Evolutionary conservation across 2,797 vertebrate species (phyloP).

Genomic region (Eleutherodactylus coqui): DNA sequence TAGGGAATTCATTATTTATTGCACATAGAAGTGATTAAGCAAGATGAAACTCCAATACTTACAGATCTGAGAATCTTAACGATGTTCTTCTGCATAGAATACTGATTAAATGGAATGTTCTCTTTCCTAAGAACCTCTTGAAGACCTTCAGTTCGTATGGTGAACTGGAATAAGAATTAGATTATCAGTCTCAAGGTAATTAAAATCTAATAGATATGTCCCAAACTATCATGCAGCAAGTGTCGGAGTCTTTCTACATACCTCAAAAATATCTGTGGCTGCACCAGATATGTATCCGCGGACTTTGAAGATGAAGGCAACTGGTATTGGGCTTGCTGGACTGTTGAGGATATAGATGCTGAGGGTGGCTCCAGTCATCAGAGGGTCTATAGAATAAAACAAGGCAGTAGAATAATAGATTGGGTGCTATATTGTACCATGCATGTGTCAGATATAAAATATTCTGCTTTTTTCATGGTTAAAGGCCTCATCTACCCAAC

Average conservation of each 20-base stretch:
- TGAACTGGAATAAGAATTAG: constrained; percentile 70
- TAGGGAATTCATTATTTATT: not conserved
- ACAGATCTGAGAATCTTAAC: constrained; percentile 78
- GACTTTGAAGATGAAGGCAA: constrained; percentile 76
- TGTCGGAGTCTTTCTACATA: constrained; percentile 72
- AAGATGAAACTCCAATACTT: constrained; percentile 63
- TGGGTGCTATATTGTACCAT: not conserved
- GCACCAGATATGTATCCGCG: constrained; percentile 77
- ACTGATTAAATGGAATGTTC: constrained; percentile 73
- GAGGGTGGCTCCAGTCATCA: constrained; percentile 77
- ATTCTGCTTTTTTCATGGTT: not conserved
- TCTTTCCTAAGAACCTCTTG: constrained; percentile 73
- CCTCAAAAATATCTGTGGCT: constrained; percentile 81
- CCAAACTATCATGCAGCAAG: not conserved
- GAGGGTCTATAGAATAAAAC: constrained; percentile 64
- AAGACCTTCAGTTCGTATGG: constrained; percentile 78
- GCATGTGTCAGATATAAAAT: not conserved
- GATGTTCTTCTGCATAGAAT: constrained; percentile 75
- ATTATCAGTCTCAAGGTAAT: not conserved
- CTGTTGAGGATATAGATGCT: constrained; percentile 79
- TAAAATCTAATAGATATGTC: not conserved
- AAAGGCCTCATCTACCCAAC: not conserved
- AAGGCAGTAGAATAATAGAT: not conserved
- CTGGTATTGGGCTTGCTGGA: constrained; percentile 75
- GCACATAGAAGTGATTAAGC: not conserved